phyloP scores from a whole-genome alignment of 2,888 invertebrate species.

The Parascotia fuliginaria region DNA sequence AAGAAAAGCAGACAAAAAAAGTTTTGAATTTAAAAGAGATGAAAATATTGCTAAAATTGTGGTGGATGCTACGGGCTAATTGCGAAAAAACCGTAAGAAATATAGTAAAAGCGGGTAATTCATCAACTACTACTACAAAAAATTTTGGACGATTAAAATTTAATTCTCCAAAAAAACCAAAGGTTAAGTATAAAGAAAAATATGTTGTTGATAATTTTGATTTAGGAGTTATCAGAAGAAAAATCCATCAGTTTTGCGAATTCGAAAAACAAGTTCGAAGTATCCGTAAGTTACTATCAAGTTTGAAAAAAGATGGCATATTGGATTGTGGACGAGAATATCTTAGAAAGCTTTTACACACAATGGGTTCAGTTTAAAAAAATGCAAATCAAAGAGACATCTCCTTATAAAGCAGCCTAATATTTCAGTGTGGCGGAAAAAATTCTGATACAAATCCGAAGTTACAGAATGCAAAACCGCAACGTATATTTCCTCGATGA shows the following conservation, averaged over 20 bases:
- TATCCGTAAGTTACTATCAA: conserved; percentile 7
- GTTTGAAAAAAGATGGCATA: conserved; percentile 6
- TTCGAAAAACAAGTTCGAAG: conserved; percentile 12
- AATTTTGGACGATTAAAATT: too few species aligned
- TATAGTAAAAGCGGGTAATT: conserved; percentile 1
- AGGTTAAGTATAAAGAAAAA: conserved; percentile 4
- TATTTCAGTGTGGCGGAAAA: conserved; percentile 17
- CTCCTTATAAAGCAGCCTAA: conserved; percentile 20
- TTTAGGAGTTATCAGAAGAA: conserved; percentile 24
- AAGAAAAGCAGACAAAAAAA: conserved; percentile 12
- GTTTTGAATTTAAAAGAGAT: conserved; percentile 20
- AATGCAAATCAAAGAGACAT: conserved; percentile 17
- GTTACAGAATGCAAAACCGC: conserved; percentile 15
- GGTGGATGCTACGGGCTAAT: conserved; percentile 1
- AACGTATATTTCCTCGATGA: conserved; percentile 17
- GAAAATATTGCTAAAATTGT: conserved; percentile 17
- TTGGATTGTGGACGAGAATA: conserved; percentile 16
- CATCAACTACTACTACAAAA: too few species aligned
- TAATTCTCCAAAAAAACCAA: conserved; percentile 5
- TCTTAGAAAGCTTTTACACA: conserved; percentile 15
- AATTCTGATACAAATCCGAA: conserved; percentile 15
- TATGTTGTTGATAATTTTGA: conserved; percentile 16
- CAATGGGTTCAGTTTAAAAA: conserved; percentile 18
- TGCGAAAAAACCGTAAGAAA: conserved; percentile 7
- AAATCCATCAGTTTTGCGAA: conserved; percentile 18